These are phyloP conservation scores for Drosophila monieri DNA, from an alignment of 2,888 invertebrate genomes.

Conservation along the genomic window DNA sequence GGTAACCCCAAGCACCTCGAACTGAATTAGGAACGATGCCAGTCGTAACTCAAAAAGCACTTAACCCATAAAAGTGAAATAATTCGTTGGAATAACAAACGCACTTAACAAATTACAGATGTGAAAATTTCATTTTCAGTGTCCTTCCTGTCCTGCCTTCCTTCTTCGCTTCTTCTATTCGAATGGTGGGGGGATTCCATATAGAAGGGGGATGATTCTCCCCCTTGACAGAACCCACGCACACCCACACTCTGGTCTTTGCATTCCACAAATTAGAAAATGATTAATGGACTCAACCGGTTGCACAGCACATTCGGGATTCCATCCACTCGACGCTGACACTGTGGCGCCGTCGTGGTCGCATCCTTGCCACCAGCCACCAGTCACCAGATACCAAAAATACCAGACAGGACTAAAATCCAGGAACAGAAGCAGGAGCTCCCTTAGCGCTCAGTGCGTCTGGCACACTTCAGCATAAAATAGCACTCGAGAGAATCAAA, in stretches of 20 bases:
- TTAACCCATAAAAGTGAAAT: conserved; percentile 79
- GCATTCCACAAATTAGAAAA: conserved; percentile 84
- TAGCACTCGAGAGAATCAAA: conserved; percentile 81
- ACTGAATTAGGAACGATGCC: conserved; percentile 18
- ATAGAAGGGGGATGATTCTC: conserved; percentile 14
- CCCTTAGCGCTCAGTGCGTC: conserved; percentile 62
- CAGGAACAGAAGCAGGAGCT: conserved; percentile 15
- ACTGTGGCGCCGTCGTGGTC: conserved; percentile 57
- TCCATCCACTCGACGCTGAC: conserved; percentile 10
- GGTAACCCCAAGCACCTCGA: conserved; percentile 24
- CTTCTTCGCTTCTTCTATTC: too few species aligned
- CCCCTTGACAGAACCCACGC: conserved; percentile 2
- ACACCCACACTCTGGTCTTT: conserved; percentile 56
- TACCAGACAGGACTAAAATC: conserved; percentile 9
- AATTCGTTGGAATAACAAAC: conserved; percentile 80
- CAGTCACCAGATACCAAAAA: conserved; percentile 7
- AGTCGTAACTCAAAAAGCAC: conserved; percentile 71
- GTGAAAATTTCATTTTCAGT: conserved; percentile 83
- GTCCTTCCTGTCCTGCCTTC: conserved; percentile 38
- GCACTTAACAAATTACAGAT: conserved; percentile 84
- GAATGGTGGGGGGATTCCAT: too few species aligned
- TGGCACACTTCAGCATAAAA: conserved; percentile 82
- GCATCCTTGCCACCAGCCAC: conserved; percentile 51
- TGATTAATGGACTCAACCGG: conserved; percentile 84
- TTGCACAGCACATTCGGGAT: conserved; percentile 60